Conservation (phyloP, 1,140 invertebrate genomes). For the Halictus rubicundus region DNA sequence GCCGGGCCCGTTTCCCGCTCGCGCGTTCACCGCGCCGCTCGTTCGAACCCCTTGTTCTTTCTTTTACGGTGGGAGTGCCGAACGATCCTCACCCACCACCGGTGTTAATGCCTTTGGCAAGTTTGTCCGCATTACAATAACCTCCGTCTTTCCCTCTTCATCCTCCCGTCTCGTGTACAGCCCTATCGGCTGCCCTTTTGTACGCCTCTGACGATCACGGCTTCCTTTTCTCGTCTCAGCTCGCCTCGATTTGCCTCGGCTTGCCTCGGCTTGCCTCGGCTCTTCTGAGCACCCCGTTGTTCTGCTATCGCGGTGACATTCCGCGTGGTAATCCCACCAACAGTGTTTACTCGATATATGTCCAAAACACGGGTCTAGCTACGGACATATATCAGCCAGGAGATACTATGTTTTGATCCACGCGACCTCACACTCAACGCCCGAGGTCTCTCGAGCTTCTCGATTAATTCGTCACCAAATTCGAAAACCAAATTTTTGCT, state of each 20-base stretch:
- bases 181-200: neutral
- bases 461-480: too few relatives aligned
- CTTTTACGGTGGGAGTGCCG: conserved; percentile 55
- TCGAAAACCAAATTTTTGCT: too few relatives aligned
- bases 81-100: conserved; percentile 67
- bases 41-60: conserved; percentile 44
- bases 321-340: too few relatives aligned
- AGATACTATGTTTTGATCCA: too few relatives aligned
- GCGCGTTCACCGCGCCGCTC: neutral
- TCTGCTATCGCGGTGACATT: too few relatives aligned
- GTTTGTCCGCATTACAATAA: conserved; percentile 65
- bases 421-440: too few relatives aligned
- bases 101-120: conserved; percentile 72
- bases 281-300: too few relatives aligned
- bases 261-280: too few relatives aligned
- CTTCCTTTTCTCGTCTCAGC: conserved; percentile 5
- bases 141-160: conserved; percentile 7
- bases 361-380: too few relatives aligned
- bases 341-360: too few relatives aligned
- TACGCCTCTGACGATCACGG: neutral
- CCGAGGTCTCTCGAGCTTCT: too few relatives aligned
- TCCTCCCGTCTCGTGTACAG: neutral
- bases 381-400: too few relatives aligned
- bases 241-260: neutral
- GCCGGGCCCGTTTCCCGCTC: conserved; percentile 38